Base-by-base conservation (phyloP, 2,888 invertebrate genomes). In the Cremastobaeus sp. region DNA sequence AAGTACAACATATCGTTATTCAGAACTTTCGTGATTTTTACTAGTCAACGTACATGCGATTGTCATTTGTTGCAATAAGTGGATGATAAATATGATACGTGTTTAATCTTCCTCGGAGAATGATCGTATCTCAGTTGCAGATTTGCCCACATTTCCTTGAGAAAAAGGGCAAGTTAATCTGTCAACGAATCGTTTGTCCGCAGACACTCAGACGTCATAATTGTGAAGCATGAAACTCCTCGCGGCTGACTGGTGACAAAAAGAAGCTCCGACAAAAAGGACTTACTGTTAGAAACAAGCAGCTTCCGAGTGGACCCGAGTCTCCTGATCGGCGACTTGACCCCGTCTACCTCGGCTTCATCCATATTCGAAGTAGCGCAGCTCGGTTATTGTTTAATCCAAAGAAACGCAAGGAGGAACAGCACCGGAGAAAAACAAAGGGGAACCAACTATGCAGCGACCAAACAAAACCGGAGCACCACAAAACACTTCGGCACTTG, bases 241-340 rank as follows among this genome's bases (percentile, higher is more conserved):
- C n/a, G n/a, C n/a, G n/a, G n/a, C n/a, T 11, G 4, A 11, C 11
- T 32, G 34, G 34, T 5, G 34, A 32, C 5, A 32, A 32, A 6
- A n/a, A 15, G 34, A 18, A 41, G 15, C 14, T 1, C 1, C 28
- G n/a, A 3, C 37, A 11, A 41, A 66, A 64, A 6, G 60, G 57
- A 92, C 94, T 93, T 86, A 94, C 94, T 94, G 87, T 92, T 94
- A 83, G 94, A 94, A 69, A 93, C 92, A 39, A 94, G 90, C 77
- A 94, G 90, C 89, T 94, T 94, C 85, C 94, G 91, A 57, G 94
- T 94, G 76, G 94, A 94, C 83, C 94, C 94, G 77, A 94, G 91
- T 72, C 94, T 90, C 88, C 93, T 93, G 89, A 94, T 94, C 47
- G 94, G 94, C 78, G 94, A 94, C 84, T 93, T 93, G 77, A 93